These are phyloP conservation scores for Antrozous pallidus DNA, from an alignment of 2,797 vertebrate genomes.

Conservation along the genomic window DNA sequence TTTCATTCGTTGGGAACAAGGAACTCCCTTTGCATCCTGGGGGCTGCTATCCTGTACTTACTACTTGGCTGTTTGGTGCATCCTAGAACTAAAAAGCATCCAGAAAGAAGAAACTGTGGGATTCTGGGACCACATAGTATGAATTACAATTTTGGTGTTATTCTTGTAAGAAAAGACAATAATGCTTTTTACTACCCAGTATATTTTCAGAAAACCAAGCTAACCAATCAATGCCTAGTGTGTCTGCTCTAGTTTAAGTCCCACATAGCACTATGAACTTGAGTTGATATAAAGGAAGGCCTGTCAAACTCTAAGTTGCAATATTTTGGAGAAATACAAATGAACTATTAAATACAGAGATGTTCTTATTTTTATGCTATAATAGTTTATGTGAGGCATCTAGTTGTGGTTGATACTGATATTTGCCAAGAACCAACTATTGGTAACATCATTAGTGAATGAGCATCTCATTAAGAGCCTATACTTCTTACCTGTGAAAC, in stretches of 20 bases:
- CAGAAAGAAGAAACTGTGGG: background rate
- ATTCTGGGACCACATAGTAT: background rate
- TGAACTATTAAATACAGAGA: background rate
- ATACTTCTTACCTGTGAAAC: constrained; percentile 87
- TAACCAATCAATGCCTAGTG: background rate
- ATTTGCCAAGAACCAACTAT: background rate
- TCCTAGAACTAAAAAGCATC: background rate
- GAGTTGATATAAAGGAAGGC: background rate
- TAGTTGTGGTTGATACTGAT: background rate
- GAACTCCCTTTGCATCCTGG: background rate
- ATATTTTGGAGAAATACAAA: background rate
- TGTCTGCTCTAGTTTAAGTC: background rate
- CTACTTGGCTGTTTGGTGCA: background rate
- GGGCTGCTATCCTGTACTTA: background rate
- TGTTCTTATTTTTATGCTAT: background rate
- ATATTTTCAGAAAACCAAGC: background rate
- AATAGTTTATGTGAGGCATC: background rate
- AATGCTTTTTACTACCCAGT: background rate
- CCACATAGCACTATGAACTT: background rate
- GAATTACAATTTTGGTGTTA: background rate
- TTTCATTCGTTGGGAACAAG: background rate
- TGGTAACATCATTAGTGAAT: background rate
- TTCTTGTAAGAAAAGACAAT: background rate
- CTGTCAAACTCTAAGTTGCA: background rate
- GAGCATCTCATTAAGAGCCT: background rate